Conservation (phyloP, 2,113 vertebrate genomes). For the Merops nubicus region DNA sequence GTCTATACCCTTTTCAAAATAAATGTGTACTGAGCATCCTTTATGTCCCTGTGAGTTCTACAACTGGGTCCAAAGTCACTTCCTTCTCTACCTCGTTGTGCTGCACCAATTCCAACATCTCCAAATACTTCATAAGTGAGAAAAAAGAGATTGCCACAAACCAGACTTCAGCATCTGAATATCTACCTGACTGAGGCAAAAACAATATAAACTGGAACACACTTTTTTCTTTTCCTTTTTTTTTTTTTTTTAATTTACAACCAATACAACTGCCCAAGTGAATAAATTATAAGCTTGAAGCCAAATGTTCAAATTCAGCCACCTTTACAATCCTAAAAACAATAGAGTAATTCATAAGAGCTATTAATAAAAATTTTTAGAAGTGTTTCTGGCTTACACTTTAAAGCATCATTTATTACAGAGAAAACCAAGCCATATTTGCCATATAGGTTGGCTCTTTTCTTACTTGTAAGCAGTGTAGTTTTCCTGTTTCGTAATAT, state of each 20-base stretch:
- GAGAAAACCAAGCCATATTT: not conserved
- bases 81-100: not conserved
- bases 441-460: not conserved
- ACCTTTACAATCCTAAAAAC: not conserved
- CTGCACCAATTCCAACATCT: not conserved
- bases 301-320: not conserved
- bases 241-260: not conserved
- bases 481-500: not conserved
- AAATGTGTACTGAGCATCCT: not conserved
- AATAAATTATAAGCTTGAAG: not conserved
- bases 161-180: not conserved
- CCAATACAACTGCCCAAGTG: not conserved
- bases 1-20: not conserved
- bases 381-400: not conserved
- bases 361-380: not conserved
- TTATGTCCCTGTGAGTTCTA: not conserved
- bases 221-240: fast-evolving
- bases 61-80: not conserved
- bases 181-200: not conserved
- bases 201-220: not conserved
- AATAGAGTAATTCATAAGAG: not conserved
- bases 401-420: not conserved
- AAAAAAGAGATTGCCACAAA: not conserved
- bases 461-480: not conserved
- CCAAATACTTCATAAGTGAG: not conserved